Evolutionary conservation across 2,888 invertebrate genomes (phyloP).

Genomic region (Drosophila ezoana): DNA sequence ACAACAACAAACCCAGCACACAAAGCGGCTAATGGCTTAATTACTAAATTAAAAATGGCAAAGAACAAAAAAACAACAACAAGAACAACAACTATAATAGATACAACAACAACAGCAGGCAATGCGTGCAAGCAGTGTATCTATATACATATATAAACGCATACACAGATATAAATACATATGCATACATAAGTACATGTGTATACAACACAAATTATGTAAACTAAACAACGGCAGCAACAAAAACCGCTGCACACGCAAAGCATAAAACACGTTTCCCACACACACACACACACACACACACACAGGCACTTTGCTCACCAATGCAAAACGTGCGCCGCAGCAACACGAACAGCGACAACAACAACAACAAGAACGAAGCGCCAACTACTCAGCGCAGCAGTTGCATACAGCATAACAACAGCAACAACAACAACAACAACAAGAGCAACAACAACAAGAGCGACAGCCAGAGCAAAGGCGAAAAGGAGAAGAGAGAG

Average conservation of each 20-base stretch:
- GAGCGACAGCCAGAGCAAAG: slow-evolving; percentile 37
- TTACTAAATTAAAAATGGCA: slow-evolving; percentile 68
- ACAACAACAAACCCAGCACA: slow-evolving; percentile 20
- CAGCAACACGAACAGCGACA: slow-evolving; percentile 29
- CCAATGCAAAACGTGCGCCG: slow-evolving; percentile 74
- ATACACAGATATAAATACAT: neutral
- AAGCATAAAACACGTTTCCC: slow-evolving; percentile 64
- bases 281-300: slow-evolving; percentile 25
- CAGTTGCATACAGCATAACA: slow-evolving; percentile 61
- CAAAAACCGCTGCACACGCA: slow-evolving; percentile 51
- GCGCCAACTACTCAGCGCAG: slow-evolving; percentile 53
- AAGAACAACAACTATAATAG: slow-evolving; percentile 14
- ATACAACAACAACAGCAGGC: slow-evolving; percentile 16
- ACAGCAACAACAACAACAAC: slow-evolving; percentile 22
- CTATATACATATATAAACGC: neutral
- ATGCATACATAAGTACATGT: slow-evolving; percentile 4
- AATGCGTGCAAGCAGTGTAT: slow-evolving; percentile 17
- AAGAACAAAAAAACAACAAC: slow-evolving; percentile 17
- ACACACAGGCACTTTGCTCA: slow-evolving; percentile 29
- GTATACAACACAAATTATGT: slow-evolving; percentile 37
- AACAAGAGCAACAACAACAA: slow-evolving; percentile 24
- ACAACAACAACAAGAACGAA: slow-evolving; percentile 33
- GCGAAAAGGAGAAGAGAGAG: slow-evolving; percentile 76
- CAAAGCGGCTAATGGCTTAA: slow-evolving; percentile 63
- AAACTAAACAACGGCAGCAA: slow-evolving; percentile 42